Base-by-base conservation (phyloP, 2,888 invertebrate genomes). In the Nymphalis urticae region DNA sequence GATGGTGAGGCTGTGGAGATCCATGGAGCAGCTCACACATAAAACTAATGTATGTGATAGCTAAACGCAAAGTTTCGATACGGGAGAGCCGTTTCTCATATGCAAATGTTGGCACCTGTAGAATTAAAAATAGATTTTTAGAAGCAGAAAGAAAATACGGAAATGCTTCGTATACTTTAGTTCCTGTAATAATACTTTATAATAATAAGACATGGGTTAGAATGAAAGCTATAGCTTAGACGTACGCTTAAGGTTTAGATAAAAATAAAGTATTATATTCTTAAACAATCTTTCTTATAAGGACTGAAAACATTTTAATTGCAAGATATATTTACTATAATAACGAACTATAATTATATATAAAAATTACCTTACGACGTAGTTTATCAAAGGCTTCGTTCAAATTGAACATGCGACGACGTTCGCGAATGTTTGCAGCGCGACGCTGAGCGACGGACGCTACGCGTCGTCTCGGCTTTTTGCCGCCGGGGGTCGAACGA, bases 361-460 rank as follows among this genome's bases (percentile, higher is more conserved):
- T 6, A 42, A 42, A 13, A 42, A 42, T 13, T 73, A 96, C 97
- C 94, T 98, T 98, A 80, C 98, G 94, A 36, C 98, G 93, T 53
- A 99, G 90, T 82, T 97, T 97, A 84, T 98, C 98, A 80, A 99
- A 99, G 1, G 98, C 98, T 73, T 98, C 98, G 85, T 98, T 99
- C 73, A 98, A 92, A 88, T 98, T 98, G 86, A 97, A 98, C 98
- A 99, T 98, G 73, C 98, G 94, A 27, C 98, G 94, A 63, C 98
- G 93, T 86, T 99, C 98, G 4, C 98, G 94, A 73, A 98, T 98
- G 88, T 98, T 98, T 36, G 98, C 98, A 0, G 98, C 98, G 64
- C 98, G 94, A 48, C 98, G 93, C 85, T 98, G 98, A 0, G 97
- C 97, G 79, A 98, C 94, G 0, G 98, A 97, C 0, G 98, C 98